Evolutionary conservation across 2,888 invertebrate genomes (phyloP), one percentile per base, ranked within the genome.

Genomic region (Oxytorus armatus): DNA sequence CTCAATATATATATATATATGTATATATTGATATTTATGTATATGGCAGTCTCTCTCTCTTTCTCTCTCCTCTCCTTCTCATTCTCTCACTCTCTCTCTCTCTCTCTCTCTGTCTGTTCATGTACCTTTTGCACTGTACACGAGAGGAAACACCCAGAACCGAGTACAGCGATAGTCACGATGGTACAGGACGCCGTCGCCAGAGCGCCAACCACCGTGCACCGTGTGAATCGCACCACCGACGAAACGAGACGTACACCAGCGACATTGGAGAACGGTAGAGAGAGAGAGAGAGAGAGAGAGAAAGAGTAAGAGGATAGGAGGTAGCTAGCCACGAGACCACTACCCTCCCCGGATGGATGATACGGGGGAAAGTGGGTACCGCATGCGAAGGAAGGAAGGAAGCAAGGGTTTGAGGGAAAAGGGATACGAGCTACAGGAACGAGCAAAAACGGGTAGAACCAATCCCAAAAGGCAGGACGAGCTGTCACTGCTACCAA

Each of bases 401-500:
- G 66, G 49, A 29, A 29, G 55, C 33, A 16, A 51, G 39, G 44
- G 49, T 49, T 47, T 21, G 39, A 53, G 14, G 18, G 66, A 63
- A 42, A 44, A 47, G 55, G 33, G 10, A 29, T 7, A n/a, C 29
- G 36, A 44, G 44, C 3, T n/a, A 47, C 23, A 77, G 65, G 39
- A 39, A 21, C 59, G 69, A 55, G 25, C n/a, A 21, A 57, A 72
- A 55, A 65, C 18, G 21, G 73, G 59, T n/a, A 66, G 69, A 76
- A 72, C 83, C 75, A 77, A 79, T 72, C 76, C 55, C 44, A 49
- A 63, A 51, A 59, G 69, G 66, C 66, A 72, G 59, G 36, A 72
- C 83, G 85, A 86, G 84, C 85, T 83, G 85, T 86, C 86, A 81
- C 83, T 85, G 85, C 85, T 79, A 49, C 73, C 77, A 29, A 5